Base-by-base conservation (phyloP, 2,113 vertebrate species). In the Sus scrofa region DNA sequence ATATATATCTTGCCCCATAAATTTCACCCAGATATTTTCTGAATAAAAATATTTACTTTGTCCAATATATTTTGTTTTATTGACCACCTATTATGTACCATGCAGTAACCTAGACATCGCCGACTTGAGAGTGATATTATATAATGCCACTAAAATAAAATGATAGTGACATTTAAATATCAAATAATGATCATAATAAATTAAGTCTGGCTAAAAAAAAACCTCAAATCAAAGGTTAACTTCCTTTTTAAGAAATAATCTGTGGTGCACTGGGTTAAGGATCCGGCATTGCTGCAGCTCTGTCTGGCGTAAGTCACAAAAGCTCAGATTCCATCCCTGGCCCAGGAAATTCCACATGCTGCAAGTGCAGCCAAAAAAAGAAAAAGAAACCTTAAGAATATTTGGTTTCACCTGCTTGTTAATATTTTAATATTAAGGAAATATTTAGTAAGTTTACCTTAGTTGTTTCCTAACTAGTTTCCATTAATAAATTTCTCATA, bases 371-470 rank as follows among this genome's bases (percentile, higher is more conserved):
- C 44, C 44, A 44, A 44, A 44, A 44, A 44, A 44, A 44, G 44
- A 44, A 44, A 44, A 44, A 44, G 44, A 44, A 44, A 44, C 44
- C 44, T 44, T 44, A 44, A 44, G 44, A 44, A 44, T 44, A 44
- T 16, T 4, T 91, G 2, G 60, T 87, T 97, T 82, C 32, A 92
- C 56, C 12, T 95, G 54, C 16, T 96, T 90, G 14, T 37, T 32
- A 92, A 27, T 77, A 94, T 83, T 91, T 86, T 92, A 90, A 56
- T 79, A 78, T 86, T 79, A 91, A 94, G n/a, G 68, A 88, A 89
- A 60, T 44, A 86, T 30, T 92, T 68, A 44, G 24, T 86, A 97
- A 94, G 8, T 26, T 87, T 62, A 71, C 52, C 75, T 88, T 88
- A 86, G 56, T 82, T 82, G 7, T 90, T 82, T 79, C 56, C 73